Percentiles rank a stretch among this genome's conserved stretches.
phyloP scores from a whole-genome alignment of 2,113 vertebrate genomes.

The Nibea albiflora region DNA sequence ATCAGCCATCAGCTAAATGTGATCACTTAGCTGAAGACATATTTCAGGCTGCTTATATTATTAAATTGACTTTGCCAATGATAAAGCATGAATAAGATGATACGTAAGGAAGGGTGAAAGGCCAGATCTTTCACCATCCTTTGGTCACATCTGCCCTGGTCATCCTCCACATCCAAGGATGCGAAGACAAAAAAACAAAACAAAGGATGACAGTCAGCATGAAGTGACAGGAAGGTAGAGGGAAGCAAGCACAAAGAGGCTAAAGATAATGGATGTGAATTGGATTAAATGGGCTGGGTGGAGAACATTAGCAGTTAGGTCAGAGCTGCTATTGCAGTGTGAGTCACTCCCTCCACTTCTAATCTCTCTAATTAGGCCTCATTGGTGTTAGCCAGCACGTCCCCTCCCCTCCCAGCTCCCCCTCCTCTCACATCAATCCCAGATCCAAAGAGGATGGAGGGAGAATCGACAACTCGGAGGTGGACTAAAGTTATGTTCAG shows the following conservation, averaged over 20 bases:
- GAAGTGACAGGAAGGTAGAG: conserved; percentile 63
- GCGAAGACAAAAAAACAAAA: conserved; percentile 5
- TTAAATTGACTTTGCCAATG: conserved; percentile 9
- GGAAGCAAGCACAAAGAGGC: conserved; percentile 60
- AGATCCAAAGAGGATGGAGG: conserved; percentile 27
- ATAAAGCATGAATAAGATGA: conserved; percentile 34
- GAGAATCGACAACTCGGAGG: background rate
- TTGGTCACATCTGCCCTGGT: conserved; percentile 16
- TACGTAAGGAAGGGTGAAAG: background rate
- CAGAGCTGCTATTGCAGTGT: conserved; percentile 75
- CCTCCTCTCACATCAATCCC: conserved; percentile 14
- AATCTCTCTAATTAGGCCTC: conserved; percentile 83
- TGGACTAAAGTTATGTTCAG: conserved; percentile 3
- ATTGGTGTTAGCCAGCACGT: conserved; percentile 50
- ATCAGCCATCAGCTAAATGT: conserved; percentile 15
- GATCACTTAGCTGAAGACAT: conserved; percentile 5
- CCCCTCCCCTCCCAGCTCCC: conserved; percentile 5
- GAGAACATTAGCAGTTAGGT: conserved; percentile 79
- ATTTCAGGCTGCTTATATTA: conserved; percentile 12
- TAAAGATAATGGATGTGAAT: conserved; percentile 77
- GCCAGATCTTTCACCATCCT: conserved; percentile 17
- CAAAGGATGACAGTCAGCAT: conserved; percentile 59
- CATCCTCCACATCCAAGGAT: background rate
- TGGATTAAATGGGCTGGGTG: conserved; percentile 79
- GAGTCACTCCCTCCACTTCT: conserved; percentile 74